These are phyloP conservation scores for Cromileptes altivelis DNA, from an alignment of 2,113 vertebrate genomes.

Conservation along the genomic window DNA sequence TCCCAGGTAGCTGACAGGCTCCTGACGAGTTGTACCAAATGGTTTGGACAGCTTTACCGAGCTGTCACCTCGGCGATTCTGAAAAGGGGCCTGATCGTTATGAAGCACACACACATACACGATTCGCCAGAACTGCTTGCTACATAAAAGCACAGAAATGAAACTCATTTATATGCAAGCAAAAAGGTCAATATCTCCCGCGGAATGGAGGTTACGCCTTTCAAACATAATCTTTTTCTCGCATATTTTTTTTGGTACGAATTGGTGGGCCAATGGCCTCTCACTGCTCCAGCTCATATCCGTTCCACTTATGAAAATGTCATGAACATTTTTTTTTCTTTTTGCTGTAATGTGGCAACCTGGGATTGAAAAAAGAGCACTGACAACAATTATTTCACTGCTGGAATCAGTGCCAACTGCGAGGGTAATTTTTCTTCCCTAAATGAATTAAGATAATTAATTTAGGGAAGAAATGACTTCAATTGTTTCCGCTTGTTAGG, in stretches of 20 bases:
- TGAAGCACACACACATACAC: constrained; percentile 13
- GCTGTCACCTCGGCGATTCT: constrained; percentile 52
- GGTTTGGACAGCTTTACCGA: constrained; percentile 56
- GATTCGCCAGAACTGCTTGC: no score
- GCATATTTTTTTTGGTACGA: neutral
- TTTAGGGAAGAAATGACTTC: constrained; percentile 16
- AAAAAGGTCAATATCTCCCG: constrained; percentile 55
- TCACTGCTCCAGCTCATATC: constrained; percentile 27
- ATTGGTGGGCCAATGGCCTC: constrained; percentile 6
- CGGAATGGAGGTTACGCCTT: constrained; percentile 53
- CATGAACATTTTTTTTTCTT: constrained; percentile 37
- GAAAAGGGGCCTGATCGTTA: constrained; percentile 27
- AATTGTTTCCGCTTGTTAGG: constrained; percentile 25
- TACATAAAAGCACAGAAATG: neutral
- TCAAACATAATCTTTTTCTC: constrained; percentile 54
- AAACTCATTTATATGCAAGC: constrained; percentile 57
- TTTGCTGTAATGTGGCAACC: constrained; percentile 31
- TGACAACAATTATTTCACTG: constrained; percentile 36
- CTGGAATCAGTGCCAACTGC: constrained; percentile 5
- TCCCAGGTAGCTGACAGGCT: constrained; percentile 46
- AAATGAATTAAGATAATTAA: constrained; percentile 38
- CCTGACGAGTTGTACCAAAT: constrained; percentile 38
- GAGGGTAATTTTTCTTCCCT: neutral
- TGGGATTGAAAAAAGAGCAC: constrained; percentile 40
- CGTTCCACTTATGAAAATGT: constrained; percentile 54